These are phyloP conservation scores for Ornithorhynchus anatinus DNA, from an alignment of 2,113 vertebrate species.

Conservation along the genomic window DNA sequence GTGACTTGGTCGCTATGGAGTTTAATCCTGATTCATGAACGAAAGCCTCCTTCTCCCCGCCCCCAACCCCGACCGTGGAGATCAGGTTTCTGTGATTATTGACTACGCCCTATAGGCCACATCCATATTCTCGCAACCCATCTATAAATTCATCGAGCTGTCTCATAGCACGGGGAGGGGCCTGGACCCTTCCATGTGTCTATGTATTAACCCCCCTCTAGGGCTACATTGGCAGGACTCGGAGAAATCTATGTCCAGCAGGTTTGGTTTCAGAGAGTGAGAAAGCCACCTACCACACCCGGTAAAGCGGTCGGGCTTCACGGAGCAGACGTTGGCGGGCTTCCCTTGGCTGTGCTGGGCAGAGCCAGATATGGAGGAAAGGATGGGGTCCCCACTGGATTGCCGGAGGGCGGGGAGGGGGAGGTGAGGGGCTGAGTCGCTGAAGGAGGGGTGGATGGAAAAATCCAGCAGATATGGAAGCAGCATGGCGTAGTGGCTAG, in stretches of 20 bases:
- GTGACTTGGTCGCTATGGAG: neutral
- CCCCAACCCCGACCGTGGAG: slow-evolving; percentile 9
- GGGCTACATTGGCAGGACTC: neutral
- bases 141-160: neutral
- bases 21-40: slow-evolving; percentile 11
- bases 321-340: no score
- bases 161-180: neutral
- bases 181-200: neutral
- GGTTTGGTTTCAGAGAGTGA: neutral
- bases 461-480: no score
- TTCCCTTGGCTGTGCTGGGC: no score
- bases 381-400: neutral
- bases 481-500: no score
- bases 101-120: neutral
- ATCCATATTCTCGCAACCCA: neutral
- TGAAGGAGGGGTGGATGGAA: no score
- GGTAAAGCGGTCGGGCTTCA: no score
- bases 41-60: slow-evolving; percentile 8
- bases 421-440: neutral
- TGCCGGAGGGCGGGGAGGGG: neutral
- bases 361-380: neutral
- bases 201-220: neutral
- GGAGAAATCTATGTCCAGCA: neutral
- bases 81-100: neutral
- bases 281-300: no score